A percentile compares a stretch with the other conserved stretches of the same genome.
These are phyloP conservation scores for Coenobita brevimanus DNA, from an alignment of 1,140 invertebrate species.

Conservation along the genomic window DNA sequence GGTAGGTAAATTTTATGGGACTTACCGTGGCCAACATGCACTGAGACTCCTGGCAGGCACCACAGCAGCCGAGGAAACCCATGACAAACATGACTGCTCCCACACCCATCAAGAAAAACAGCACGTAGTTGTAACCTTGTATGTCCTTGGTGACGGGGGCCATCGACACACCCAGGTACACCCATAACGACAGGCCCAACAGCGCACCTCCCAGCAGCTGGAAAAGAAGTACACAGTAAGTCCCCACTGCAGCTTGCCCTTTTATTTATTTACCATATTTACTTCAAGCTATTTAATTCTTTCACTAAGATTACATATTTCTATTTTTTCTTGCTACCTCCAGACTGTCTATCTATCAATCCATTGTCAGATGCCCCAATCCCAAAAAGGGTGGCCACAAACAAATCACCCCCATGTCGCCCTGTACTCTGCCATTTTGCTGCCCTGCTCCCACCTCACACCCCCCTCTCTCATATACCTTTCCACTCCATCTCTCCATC, in stretches of 20 bases:
- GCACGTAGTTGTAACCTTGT: constrained; percentile 81
- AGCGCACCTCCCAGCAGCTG: constrained; percentile 84
- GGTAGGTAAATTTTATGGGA: too few relatives aligned
- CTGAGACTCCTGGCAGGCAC: constrained; percentile 88
- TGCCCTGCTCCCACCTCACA: too few relatives aligned
- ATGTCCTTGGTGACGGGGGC: constrained; percentile 81
- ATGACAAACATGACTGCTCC: constrained; percentile 88
- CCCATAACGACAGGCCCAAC: constrained; percentile 82
- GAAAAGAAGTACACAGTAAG: constrained; percentile 72
- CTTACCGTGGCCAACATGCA: constrained; percentile 88
- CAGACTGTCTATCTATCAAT: too few relatives aligned
- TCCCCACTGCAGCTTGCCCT: neutral
- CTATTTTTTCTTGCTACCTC: too few relatives aligned
- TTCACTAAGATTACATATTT: neutral
- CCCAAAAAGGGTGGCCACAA: too few relatives aligned
- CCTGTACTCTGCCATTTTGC: too few relatives aligned
- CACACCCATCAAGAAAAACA: constrained; percentile 84
- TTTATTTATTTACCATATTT: neutral
- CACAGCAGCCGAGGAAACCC: constrained; percentile 93
- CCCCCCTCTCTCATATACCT: too few relatives aligned
- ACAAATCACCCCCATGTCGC: too few relatives aligned
- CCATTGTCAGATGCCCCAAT: too few relatives aligned
- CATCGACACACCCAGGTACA: constrained; percentile 84
- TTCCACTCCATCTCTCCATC: too few relatives aligned
- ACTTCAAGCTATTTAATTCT: neutral